Base-by-base conservation (phyloP, 2,888 invertebrate species). In the Drosophila leonis region DNA sequence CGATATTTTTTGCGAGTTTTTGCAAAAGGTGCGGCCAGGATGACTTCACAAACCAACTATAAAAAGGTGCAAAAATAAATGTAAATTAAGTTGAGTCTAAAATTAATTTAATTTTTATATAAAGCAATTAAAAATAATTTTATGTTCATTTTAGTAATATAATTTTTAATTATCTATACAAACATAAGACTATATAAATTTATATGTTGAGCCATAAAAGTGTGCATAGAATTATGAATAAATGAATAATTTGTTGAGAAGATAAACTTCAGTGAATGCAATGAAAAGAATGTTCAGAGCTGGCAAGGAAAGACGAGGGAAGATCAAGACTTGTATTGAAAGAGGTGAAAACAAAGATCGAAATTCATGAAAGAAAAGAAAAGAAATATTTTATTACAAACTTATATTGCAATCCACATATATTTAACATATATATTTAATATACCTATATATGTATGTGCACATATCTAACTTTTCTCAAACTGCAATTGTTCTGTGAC, bases 41-140 rank as follows among this genome's bases (percentile, higher is more conserved):
- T 13, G 64, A 68, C 51, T 24, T 33, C 13, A 35, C 6, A 3
- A 8, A 69, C 67, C 54, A 67, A 61, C 70, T 64, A 35, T 55
- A 41, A 2, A 37, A 12, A 42, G 12, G 46, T 56, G 37, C 10
- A 31, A 31, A 31, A 39, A 31, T 31, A 12, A 15, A 20, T 15
- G 15, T 15, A 37, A 54, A 9, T 33, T 18, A 18, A 33, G 9
- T 8, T 7, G 24, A 3, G 13, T 9, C 46, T 20, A 27, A n/a
- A 29, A n/a, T 29, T 4, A 46, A 15, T 48, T 48, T 27, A 2
- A 51, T 33, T 8, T 12, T 31, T 18, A 13, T 49, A 13, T 8
- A 24, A 31, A 27, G 10, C 46, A 29, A 48, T 48, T n/a, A 48
- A 48, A 48, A 18, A 48, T 48, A 2, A 48, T 31, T 48, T 48